Conservation (phyloP, 2,888 invertebrate genomes). For the Apomyelois bistriatella region DNA sequence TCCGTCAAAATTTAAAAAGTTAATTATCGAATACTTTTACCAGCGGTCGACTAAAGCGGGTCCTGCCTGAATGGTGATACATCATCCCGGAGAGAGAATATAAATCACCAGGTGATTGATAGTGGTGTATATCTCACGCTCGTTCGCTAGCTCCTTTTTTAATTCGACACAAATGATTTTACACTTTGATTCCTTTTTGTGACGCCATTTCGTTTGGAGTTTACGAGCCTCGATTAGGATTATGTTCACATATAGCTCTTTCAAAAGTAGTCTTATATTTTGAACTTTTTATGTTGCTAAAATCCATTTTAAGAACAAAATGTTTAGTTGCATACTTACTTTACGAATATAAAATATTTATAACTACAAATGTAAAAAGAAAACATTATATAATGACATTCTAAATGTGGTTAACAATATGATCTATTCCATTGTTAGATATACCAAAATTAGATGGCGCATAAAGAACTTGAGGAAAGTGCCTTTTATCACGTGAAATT, state of each 20-base stretch:
- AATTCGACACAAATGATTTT: constrained; percentile 77
- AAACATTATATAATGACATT: too few relatives aligned
- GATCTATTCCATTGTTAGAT: constrained; percentile 4
- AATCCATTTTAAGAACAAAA: too few relatives aligned
- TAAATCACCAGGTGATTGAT: constrained; percentile 78
- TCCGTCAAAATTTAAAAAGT: constrained; percentile 76
- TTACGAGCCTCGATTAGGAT: constrained; percentile 45
- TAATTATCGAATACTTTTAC: constrained; percentile 75
- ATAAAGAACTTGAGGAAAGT: constrained; percentile 43
- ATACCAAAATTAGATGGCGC: constrained; percentile 17
- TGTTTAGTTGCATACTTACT: too few relatives aligned
- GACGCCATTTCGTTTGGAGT: constrained; percentile 59
- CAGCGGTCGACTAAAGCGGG: constrained; percentile 46
- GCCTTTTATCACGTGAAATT: constrained; percentile 53
- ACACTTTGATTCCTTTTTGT: constrained; percentile 72
- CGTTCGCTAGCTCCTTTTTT: constrained; percentile 73
- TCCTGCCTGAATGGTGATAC: constrained; percentile 56
- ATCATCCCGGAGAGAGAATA: constrained; percentile 69
- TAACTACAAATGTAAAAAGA: too few relatives aligned
- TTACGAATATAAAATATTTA: too few relatives aligned
- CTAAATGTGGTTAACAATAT: background rate
- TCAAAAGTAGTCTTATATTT: background rate
- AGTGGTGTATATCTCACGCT: constrained; percentile 73
- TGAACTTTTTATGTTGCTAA: too few relatives aligned
- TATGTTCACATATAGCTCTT: constrained; percentile 23